These are phyloP conservation scores for Mola mola DNA, from an alignment of 2,113 vertebrate genomes.

Conservation along the genomic window DNA sequence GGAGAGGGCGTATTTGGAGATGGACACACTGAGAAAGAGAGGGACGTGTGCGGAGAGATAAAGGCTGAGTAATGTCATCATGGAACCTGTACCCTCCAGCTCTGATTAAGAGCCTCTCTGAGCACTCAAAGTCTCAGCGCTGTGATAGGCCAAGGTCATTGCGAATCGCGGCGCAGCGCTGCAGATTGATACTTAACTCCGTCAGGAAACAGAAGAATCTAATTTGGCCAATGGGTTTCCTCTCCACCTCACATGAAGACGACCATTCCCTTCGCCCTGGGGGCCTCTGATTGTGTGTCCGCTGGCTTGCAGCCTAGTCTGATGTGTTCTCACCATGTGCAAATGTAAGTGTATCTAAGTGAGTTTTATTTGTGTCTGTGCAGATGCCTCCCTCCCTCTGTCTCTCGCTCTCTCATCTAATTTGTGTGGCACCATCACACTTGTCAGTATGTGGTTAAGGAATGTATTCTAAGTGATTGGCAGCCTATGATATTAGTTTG, in stretches of 20 bases:
- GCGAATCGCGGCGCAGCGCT: conserved; percentile 54
- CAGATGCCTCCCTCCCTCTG: too few species aligned
- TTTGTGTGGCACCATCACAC: conserved; percentile 5
- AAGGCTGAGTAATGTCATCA: conserved; percentile 72
- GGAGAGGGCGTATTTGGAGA: conserved; percentile 21
- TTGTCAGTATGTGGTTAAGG: conserved; percentile 55
- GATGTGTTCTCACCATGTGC: conserved; percentile 3
- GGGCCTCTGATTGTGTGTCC: conserved; percentile 22
- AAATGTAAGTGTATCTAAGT: not conserved
- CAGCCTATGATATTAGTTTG: conserved; percentile 73
- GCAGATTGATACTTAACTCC: conserved; percentile 73
- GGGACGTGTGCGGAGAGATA: conserved; percentile 58
- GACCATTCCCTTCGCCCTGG: conserved; percentile 49
- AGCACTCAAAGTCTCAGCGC: conserved; percentile 54
- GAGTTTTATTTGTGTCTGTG: not conserved
- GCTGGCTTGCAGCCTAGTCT: conserved; percentile 15
- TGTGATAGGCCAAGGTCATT: conserved; percentile 75
- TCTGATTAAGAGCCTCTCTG: conserved; percentile 72
- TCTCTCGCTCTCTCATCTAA: not conserved
- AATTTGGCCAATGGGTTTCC: conserved; percentile 72
- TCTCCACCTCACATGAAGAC: conserved; percentile 71
- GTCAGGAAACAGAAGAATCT: conserved; percentile 67
- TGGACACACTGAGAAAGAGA: conserved; percentile 24
- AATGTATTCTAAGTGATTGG: conserved; percentile 59
- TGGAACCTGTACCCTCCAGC: conserved; percentile 51